Evolutionary conservation across 2,113 vertebrate genomes (phyloP), one percentile per base, ranked within the genome.

Genomic region (Synodontis membranacea): DNA sequence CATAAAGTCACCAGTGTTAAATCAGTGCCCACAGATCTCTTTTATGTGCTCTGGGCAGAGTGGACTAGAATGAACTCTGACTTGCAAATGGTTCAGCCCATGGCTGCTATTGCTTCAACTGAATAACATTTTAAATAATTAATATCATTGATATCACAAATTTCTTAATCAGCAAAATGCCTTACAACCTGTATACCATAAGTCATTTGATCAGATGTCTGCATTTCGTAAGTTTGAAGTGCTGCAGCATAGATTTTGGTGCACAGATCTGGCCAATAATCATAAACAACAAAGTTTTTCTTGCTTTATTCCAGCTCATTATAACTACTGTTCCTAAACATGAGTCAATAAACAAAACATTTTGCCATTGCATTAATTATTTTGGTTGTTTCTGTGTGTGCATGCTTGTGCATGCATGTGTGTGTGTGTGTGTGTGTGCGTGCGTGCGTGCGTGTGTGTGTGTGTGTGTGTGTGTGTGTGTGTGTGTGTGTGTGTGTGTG

Each of bases 401-500:
- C 83, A 80, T 88, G 64, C 89, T 37, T 64, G 66, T 82, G 82
- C 78, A 58, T 80, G 60, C 75, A 37, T 42, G 68, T 68, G 66
- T 68, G 68, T 72, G 68, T 37, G 31, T 44, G 46, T 80, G 66
- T 64, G 75, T 86, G 87, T 78, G 70, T 80, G 48, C 76, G 85
- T 81, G 84, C 23, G 80, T 85, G 87, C 83, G 81, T 88, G 64
- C 89, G 46, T 64, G 66, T 82, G 82, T 83, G 70, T 80, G 60
- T 80, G 68, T 42, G 68, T 68, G 66, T 68, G 68, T 72, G 68
- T 37, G 31, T 44, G 46, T 80, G 66, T 64, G 75, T 86, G 87
- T 78, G 70, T 80, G 48, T 81, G 85, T 31, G 80, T 85, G 87
- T 84, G 83, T 88, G 64, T 90, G 91, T 92, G 91, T 92, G 92